These are phyloP conservation scores for Tauraco hartlaubi DNA, from an alignment of 2,797 vertebrate species.

Conservation along the genomic window DNA sequence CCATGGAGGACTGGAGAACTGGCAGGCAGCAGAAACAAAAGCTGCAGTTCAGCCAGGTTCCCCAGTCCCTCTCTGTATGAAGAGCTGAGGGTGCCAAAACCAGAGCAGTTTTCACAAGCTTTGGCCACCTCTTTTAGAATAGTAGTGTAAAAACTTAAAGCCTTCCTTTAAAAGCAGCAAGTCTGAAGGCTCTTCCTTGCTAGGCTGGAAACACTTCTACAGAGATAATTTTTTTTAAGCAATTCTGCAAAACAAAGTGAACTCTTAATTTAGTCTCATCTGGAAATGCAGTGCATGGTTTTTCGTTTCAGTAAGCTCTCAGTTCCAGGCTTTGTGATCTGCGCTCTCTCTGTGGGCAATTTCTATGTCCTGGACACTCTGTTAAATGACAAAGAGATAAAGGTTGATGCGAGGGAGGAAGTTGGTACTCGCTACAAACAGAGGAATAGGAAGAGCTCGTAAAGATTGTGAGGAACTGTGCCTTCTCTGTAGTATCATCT, in stretches of 20 bases:
- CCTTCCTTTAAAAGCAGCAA: background rate
- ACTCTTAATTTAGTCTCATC: background rate
- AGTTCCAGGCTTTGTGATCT: background rate
- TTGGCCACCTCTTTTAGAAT: background rate
- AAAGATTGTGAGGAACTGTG: background rate
- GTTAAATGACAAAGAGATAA: background rate
- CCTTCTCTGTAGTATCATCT: conserved; percentile 7
- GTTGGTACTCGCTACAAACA: background rate
- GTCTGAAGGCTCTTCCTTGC: background rate
- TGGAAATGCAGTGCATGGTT: background rate
- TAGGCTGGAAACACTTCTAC: background rate
- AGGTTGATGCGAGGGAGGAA: background rate
- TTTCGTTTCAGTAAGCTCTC: background rate
- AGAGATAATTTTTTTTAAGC: background rate
- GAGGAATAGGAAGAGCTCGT: background rate
- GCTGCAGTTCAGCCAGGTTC: background rate
- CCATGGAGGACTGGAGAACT: background rate
- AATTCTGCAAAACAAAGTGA: background rate
- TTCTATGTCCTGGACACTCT: background rate
- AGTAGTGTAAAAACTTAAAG: background rate
- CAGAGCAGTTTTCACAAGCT: background rate
- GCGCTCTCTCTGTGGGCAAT: background rate
- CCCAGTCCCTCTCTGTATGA: background rate
- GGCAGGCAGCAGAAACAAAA: background rate
- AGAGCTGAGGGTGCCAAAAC: background rate